Conservation (phyloP, 2,888 invertebrate species). For the Acrobasis repandana region DNA sequence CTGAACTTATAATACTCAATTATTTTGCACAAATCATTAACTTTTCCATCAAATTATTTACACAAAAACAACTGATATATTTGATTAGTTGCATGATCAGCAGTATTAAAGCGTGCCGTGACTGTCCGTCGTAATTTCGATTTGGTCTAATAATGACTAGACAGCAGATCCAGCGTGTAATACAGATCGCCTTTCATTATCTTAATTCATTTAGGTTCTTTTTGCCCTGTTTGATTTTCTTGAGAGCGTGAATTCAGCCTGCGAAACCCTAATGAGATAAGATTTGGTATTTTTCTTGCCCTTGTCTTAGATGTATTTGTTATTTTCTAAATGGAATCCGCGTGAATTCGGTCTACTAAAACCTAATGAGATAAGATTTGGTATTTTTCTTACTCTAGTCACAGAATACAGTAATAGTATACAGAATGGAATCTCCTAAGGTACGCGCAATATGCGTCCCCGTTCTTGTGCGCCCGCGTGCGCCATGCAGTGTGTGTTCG, state of each 20-base stretch:
- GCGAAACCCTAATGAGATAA: neutral
- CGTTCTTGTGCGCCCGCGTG: too few relatives aligned
- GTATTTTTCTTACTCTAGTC: too few relatives aligned
- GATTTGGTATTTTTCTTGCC: too few relatives aligned
- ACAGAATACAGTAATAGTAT: too few relatives aligned
- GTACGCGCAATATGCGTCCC: too few relatives aligned
- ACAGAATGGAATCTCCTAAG: too few relatives aligned
- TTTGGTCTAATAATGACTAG: constrained; percentile 65
- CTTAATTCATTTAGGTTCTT: constrained; percentile 34
- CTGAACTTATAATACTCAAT: too few relatives aligned
- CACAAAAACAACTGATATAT: constrained; percentile 48
- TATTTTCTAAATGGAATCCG: too few relatives aligned
- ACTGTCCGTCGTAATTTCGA: constrained; percentile 55
- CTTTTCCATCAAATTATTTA: neutral
- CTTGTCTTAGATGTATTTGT: too few relatives aligned
- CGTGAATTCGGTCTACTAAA: neutral
- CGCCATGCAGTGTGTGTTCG: too few relatives aligned
- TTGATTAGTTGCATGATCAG: constrained; percentile 72
- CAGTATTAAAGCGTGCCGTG: constrained; percentile 64
- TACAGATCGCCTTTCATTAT: constrained; percentile 48
- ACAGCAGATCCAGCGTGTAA: constrained; percentile 49
- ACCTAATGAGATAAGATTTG: neutral
- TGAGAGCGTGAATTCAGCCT: neutral
- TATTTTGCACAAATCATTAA: neutral
- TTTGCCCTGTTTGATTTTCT: neutral